Base-by-base conservation (phyloP, 2,113 vertebrate genomes). In the Poeciliopsis retropinna region DNA sequence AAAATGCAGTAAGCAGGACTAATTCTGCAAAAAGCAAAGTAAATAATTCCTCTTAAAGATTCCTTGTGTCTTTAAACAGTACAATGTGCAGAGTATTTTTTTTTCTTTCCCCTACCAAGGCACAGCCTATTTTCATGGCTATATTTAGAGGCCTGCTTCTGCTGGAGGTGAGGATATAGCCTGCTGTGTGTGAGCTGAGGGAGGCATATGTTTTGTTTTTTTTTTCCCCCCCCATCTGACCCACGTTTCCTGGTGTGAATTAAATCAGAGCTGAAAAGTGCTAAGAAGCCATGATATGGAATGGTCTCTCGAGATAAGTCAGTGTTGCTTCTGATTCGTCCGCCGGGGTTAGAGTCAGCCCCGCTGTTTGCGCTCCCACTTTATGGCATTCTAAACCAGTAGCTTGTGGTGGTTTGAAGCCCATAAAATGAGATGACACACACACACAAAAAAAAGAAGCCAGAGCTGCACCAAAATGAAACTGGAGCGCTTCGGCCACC, bases 201-300 rank as follows among this genome's bases (percentile, higher is more conserved):
- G 79, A 80, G 75, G 81, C 85, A 87, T 92, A 86, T 88, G 85
- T 79, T 73, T 62, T 31, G 2, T 31, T 31, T 31, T 3, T 31
- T 31, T 81, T 73, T 62, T 31, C 3, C 62, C 65, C 78, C 41
- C 81, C 83, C 73, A 78, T 74, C 85, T 85, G 82, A 92, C 82
- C 82, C 31, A 71, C 73, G 76, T 88, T 86, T 93, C 89, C 89
- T 86, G 88, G 82, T 92, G 87, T 81, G 88, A 89, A 89, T 89
- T 81, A 85, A 86, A 91, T 89, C 83, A 89, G 85, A 87, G 86
- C 78, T 81, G 72, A 84, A 70, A 72, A 82, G 82, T 70, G 70
- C 70, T 80, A 74, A 82, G 74, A 67, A 29, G 66, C 73, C 70
- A 72, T 76, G 81, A 88, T 80, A 80, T 85, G 80, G 67, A 67